Base-by-base conservation (phyloP, 2,888 invertebrate species). In the Conomelus anceps region DNA sequence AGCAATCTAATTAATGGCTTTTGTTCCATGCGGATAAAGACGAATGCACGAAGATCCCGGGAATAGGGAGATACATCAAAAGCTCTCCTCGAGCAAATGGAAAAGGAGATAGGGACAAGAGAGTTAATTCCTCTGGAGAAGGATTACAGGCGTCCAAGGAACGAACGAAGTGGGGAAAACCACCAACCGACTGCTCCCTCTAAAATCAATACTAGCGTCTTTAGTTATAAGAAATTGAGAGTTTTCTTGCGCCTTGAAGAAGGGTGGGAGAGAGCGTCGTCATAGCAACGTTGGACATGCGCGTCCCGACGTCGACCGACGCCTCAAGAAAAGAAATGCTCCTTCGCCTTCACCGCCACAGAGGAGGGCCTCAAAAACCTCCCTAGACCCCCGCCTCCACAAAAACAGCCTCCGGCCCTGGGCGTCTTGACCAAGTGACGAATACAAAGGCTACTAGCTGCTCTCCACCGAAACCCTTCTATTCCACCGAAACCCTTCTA, bases 151-250 rank as follows among this genome's bases (percentile, higher is more conserved):
- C 7, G 41, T 41, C 11, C 26, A 26, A 26, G 26, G 41, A 17
- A 41, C 7, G 13, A n/a, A n/a, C n/a, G n/a, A n/a, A n/a, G n/a
- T n/a, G n/a, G n/a, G n/a, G n/a, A n/a, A n/a, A n/a, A 63, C 20
- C n/a, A 7, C n/a, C 20, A 7, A 7, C 20, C 1, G n/a, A 63
- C n/a, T n/a, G 63, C 63, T 63, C 63, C n/a, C 63, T n/a, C 63
- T 86, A 86, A 86, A 86, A 86, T 86, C 86, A 86, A 86, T 86
- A 86, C 86, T 26, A 86, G 86, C 90, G 90, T 90, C 90, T 90
- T 63, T 90, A 91, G 89, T 91, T 90, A 90, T 91, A 91, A 91
- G 91, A 91, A 91, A 89, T 90, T 89, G 88, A 34, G 85, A 90
- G 90, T 91, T 91, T 91, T 91, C 91, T 91, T 91, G 90, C 24